Percentiles rank a stretch among this genome's conserved stretches.
Conservation (phyloP, 2,888 invertebrate species). For the Parascotia fuliginaria region DNA sequence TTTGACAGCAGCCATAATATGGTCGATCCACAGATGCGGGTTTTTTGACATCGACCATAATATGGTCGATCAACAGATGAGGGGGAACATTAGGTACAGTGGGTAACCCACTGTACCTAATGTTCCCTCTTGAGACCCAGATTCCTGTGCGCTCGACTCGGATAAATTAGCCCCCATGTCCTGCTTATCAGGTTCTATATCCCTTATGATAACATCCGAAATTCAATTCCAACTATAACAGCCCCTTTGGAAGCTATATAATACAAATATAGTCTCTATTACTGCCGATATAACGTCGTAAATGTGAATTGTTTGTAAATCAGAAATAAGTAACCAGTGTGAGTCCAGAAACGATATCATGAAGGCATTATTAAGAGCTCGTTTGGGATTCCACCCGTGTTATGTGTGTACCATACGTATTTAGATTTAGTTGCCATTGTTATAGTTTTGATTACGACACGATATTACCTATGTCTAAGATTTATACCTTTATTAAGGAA, state of each 20-base stretch:
- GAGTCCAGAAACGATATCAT: slow-evolving; percentile 71
- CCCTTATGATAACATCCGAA: slow-evolving; percentile 60
- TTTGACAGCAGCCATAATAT: no score
- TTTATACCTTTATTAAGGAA: no score
- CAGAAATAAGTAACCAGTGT: slow-evolving; percentile 60
- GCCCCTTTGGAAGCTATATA: slow-evolving; percentile 8
- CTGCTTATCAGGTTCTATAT: no score
- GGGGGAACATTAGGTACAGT: no score
- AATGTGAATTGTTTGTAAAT: slow-evolving; percentile 44
- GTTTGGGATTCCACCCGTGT: slow-evolving; percentile 80
- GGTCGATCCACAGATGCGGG: no score
- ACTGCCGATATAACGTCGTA: slow-evolving; percentile 29
- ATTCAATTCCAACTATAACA: slow-evolving; percentile 65
- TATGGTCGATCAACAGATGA: no score
- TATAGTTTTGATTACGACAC: neutral
- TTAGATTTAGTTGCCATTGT: slow-evolving; percentile 50
- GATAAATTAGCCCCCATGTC: no score
- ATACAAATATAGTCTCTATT: slow-evolving; percentile 35
- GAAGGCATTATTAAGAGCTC: slow-evolving; percentile 80
- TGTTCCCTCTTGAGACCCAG: no score
- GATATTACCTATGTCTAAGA: neutral
- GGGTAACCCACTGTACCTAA: no score
- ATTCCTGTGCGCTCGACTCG: no score
- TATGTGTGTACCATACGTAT: slow-evolving; percentile 59
- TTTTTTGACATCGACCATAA: no score